Base-by-base conservation (phyloP, 1,140 invertebrate genomes). In the Brachionus paranguensis region DNA sequence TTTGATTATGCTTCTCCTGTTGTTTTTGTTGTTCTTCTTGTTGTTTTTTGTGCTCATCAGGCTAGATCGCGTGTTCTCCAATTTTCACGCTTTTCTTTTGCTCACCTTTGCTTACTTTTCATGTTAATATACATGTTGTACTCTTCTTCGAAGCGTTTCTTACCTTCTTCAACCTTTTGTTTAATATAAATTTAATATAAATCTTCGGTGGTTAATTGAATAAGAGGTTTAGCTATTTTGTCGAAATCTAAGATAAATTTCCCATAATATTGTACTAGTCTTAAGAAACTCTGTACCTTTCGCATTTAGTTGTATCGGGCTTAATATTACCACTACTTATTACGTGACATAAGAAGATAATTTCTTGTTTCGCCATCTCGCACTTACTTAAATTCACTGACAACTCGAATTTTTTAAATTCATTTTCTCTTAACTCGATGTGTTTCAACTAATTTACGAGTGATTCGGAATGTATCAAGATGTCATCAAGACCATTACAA, bases 181-280 rank as follows among this genome's bases (percentile, higher is more conserved):
- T 43, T 43, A n/a, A n/a, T n/a, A n/a, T n/a, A n/a, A n/a, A n/a
- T n/a, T n/a, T n/a, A n/a, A n/a, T n/a, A n/a, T n/a, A n/a, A n/a
- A n/a, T 87, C 85, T 84, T 86, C 89, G 27, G 86, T 86, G 0
- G 86, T 85, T 6, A 90, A 60, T 1, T 78, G 70, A 3, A 85
- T 87, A 5, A 90, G 65, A 4, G 89, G 89, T 24, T 85, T 81
- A 33, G 89, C 86, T 3, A 88, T 72, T 1, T 85, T 81, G 0
- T 89, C 86, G 85, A 91, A 91, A 85, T 91, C 86, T 12, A 85
- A 85, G 33, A 91, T 86, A 83, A 90, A 91, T 45, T 84, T 83
- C 37, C 85, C 14, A 83, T 86, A 86, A 76, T 85, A 86, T 11
- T 84, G 79, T n/a, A 29, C 55, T 29, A 86, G 84, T 3, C 87